These are phyloP conservation scores for Otis tarda DNA, from an alignment of 2,113 vertebrate species.

Conservation along the genomic window DNA sequence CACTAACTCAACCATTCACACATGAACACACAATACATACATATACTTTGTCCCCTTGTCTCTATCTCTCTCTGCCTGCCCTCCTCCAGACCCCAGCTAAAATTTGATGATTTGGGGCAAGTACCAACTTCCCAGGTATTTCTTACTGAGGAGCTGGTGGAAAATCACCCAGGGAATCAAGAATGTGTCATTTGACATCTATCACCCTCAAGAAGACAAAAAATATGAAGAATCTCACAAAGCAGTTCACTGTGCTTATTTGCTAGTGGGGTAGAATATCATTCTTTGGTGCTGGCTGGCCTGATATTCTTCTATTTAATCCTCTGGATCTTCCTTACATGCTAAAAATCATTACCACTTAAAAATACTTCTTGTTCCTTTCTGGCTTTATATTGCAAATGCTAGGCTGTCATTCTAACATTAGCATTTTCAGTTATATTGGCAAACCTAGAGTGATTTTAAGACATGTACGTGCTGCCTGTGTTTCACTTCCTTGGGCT, in stretches of 20 bases:
- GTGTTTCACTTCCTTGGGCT: not conserved
- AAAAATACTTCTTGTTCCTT: not conserved
- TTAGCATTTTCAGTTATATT: not conserved
- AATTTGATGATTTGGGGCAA: not conserved
- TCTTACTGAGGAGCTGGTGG: not conserved
- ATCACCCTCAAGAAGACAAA: not conserved
- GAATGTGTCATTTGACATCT: not conserved
- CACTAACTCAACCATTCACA: not conserved
- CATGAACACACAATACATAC: not conserved
- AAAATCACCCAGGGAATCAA: not conserved
- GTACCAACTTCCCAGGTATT: not conserved
- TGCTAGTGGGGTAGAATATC: not conserved
- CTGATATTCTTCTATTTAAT: not conserved
- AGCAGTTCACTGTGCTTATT: not conserved
- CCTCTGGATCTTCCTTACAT: not conserved
- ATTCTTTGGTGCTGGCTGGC: not conserved
- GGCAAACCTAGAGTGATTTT: not conserved
- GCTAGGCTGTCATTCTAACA: not conserved
- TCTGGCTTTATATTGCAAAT: not conserved
- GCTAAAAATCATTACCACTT: not conserved
- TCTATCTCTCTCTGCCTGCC: not conserved
- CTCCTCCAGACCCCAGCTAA: fast-evolving
- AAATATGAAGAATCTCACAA: not conserved
- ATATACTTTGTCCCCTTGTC: not conserved
- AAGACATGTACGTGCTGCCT: not conserved